Conservation (phyloP, 2,113 vertebrate species). For the Aspidoscelis tigris region DNA sequence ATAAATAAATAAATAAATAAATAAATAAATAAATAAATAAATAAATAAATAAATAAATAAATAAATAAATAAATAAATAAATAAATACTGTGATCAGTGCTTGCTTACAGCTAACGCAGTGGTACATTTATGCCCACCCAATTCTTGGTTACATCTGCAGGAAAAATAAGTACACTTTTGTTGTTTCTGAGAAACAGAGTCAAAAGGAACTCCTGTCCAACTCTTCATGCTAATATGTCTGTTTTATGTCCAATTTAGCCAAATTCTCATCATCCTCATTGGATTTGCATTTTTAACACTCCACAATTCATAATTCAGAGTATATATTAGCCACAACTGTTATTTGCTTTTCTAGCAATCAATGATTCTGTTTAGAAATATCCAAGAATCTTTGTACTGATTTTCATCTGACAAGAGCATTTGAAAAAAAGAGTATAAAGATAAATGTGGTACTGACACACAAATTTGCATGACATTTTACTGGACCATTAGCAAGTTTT, state of each 20-base stretch:
- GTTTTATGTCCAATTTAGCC: not conserved
- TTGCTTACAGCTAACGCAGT: not conserved
- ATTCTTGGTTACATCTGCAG: not conserved
- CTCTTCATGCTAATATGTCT: too few relatives aligned
- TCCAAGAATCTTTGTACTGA: not conserved
- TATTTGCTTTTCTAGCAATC: not conserved
- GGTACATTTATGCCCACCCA: not conserved
- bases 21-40: too few relatives aligned
- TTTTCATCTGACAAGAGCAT: not conserved
- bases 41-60: too few relatives aligned
- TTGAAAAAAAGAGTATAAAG: not conserved
- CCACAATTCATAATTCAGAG: not conserved
- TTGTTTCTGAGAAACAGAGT: not conserved
- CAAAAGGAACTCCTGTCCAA: not conserved
- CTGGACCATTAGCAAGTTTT: accelerated
- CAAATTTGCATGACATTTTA: not conserved
- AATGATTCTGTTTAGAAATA: too few relatives aligned
- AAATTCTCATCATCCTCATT: not conserved
- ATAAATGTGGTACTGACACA: not conserved
- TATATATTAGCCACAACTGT: not conserved
- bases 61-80: too few relatives aligned
- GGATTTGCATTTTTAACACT: not conserved
- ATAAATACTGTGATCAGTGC: too few relatives aligned
- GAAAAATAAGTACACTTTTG: too few relatives aligned
- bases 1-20: too few relatives aligned